phyloP scores from a whole-genome alignment of 2,113 vertebrate genomes.

The Anthoscopus minutus region DNA sequence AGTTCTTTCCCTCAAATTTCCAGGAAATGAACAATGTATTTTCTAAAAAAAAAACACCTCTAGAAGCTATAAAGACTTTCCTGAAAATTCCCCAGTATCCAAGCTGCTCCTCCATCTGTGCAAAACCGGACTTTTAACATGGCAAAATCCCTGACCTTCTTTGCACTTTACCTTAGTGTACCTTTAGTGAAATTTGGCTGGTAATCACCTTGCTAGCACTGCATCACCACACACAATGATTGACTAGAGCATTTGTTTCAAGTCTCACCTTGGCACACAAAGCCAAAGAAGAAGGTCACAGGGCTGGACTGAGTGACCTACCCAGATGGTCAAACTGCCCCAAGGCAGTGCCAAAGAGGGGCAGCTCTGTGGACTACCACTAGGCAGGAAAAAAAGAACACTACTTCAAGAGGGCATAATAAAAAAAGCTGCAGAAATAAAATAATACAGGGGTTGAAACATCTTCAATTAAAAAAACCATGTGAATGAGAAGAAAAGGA shows the following conservation, averaged over 20 bases:
- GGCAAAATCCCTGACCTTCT: neutral
- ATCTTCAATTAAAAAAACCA: neutral
- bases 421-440: neutral
- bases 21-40: neutral
- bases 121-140: neutral
- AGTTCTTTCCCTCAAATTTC: neutral
- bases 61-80: neutral
- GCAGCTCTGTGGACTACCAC: neutral
- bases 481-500: neutral
- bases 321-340: neutral
- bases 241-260: neutral
- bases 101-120: neutral
- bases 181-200: neutral
- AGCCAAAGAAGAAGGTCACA: neutral
- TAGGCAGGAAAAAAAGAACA: neutral
- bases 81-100: neutral
- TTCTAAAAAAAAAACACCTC: neutral
- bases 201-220: neutral
- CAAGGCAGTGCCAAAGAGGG: neutral
- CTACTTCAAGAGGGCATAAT: neutral
- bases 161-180: neutral
- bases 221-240: fast-evolving
- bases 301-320: neutral
- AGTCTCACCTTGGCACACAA: neutral
- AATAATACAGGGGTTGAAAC: neutral